These are phyloP conservation scores for Hydropotes inermis DNA, from an alignment of 2,113 vertebrate genomes.

Conservation along the genomic window DNA sequence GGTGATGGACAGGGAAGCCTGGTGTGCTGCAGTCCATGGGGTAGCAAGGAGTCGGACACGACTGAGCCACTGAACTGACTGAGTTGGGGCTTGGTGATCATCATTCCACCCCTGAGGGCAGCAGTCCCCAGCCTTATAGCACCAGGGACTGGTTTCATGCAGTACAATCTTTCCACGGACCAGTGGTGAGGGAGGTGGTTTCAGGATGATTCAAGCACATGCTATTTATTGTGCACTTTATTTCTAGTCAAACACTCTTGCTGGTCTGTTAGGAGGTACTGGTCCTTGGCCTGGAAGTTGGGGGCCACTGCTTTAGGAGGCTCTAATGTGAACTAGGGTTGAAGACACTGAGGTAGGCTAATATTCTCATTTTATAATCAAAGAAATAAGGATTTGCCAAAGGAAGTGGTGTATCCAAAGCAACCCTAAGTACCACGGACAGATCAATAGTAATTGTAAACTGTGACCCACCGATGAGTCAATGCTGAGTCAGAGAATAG, in stretches of 20 bases:
- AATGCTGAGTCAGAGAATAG: neutral
- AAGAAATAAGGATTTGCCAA: neutral
- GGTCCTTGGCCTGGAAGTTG: neutral
- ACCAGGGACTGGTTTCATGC: neutral
- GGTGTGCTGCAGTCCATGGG: neutral
- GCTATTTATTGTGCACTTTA: neutral
- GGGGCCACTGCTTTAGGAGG: neutral
- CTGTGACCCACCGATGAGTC: fast-evolving
- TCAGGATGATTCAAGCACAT: neutral
- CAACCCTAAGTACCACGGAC: neutral
- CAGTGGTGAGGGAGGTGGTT: neutral
- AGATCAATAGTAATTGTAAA: neutral
- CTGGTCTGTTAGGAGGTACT: neutral
- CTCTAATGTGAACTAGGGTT: neutral
- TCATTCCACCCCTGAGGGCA: neutral
- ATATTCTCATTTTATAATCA: neutral
- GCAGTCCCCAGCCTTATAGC: neutral
- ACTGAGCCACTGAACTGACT: neutral
- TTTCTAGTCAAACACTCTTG: neutral
- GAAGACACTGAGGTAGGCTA: neutral
- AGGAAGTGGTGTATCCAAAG: neutral
- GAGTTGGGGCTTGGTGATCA: neutral
- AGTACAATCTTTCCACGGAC: neutral
- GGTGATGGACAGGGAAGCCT: neutral
- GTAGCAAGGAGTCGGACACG: neutral